phyloP scores from a whole-genome alignment of 2,113 vertebrate genomes.

The Pseudonaja textilis region DNA sequence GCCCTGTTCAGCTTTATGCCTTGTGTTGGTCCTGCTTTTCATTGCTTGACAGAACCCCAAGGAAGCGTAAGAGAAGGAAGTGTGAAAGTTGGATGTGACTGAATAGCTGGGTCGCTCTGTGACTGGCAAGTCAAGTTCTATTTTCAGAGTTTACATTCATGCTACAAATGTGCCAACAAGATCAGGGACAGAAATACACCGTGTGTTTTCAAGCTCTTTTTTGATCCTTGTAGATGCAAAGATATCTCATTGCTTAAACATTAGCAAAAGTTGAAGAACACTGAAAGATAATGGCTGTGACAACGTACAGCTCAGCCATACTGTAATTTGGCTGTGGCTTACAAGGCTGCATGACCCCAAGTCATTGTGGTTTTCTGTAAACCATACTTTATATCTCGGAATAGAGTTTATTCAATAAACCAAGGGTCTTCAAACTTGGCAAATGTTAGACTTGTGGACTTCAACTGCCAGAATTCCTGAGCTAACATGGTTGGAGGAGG shows the following conservation, averaged over 20 bases:
- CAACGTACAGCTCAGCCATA: not conserved
- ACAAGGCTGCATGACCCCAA: not conserved
- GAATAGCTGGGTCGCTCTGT: conserved; percentile 11
- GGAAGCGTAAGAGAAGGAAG: conserved; percentile 6
- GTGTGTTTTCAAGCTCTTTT: not conserved
- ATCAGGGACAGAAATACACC: not conserved
- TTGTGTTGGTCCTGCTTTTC: not conserved
- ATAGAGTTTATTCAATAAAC: not conserved
- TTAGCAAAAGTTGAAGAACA: not conserved
- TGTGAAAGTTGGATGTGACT: conserved; percentile 25
- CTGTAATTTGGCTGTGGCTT: not conserved
- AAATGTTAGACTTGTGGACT: no score
- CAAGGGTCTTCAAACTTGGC: no score
- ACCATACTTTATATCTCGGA: not conserved
- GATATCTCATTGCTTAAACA: not conserved
- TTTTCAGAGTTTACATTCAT: conserved; percentile 30
- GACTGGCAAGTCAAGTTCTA: conserved; percentile 16
- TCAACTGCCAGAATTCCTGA: no score
- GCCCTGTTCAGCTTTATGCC: conserved; percentile 10
- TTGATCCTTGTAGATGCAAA: not conserved
- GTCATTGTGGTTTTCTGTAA: not conserved
- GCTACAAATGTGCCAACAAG: no score
- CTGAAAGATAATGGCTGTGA: not conserved
- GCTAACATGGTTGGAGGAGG: no score
- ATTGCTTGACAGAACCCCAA: not conserved